Evolutionary conservation across 2,888 invertebrate species (phyloP), one percentile per base, ranked within the genome.

Genomic region (Lasiommata megera): DNA sequence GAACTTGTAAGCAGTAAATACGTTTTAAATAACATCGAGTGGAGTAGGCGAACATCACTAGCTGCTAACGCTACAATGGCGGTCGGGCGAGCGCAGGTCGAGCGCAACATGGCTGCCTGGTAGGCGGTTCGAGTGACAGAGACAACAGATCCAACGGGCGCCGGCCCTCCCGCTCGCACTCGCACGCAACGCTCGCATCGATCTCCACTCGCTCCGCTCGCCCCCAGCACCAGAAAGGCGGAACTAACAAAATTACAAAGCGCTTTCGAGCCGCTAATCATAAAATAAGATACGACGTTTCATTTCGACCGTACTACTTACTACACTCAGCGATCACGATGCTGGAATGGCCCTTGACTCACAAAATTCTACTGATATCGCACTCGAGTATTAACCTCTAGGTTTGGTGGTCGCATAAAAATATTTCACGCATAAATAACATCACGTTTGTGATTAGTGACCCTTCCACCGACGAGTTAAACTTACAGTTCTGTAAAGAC

Each of bases 241-340:
- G 90, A 90, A 90, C 90, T 89, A 90, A 90, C 90, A 89, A 89
- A 89, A 90, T 90, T 89, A 90, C 90, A 88, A 87, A 89, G 90
- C 88, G 89, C 89, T 89, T 88, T 89, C 89, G 88, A 88, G 90
- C 90, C 90, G 89, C 90, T 90, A 90, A 90, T 90, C 90, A 90
- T 89, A 89, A 89, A 89, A 90, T 90, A 90, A 90, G 90, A 90
- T 89, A 90, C 90, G 90, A 89, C 90, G 90, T 90, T 90, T 89
- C 90, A 90, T 90, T 89, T 88, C 87, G 87, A 87, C 84, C 88
- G 88, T 88, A 87, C 83, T 79, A 83, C 88, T 86, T 88, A 87
- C 83, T 79, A 83, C 88, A 85, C 88, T 88, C 84, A 87, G 87
- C 82, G 89, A 88, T 89, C 88, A 82, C 88, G 86, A 84, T 77